Evolutionary conservation across 2,797 vertebrate genomes (phyloP).

Genomic region (Coreius guichenoti): DNA sequence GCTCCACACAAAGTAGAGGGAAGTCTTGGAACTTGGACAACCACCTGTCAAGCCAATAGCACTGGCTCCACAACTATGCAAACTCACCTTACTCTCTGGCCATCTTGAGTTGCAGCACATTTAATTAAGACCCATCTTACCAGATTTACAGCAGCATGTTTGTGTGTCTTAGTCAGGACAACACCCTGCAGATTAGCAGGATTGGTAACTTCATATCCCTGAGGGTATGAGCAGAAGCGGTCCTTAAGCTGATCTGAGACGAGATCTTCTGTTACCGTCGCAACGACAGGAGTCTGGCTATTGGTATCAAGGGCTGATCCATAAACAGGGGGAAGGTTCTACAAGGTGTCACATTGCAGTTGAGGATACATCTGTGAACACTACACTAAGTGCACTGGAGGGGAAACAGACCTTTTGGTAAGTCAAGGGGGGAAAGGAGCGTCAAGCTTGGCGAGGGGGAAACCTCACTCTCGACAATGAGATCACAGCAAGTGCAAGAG

Average conservation of each 20-base stretch:
- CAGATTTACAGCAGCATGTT: constrained; percentile 67
- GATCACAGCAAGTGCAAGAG: constrained; percentile 23
- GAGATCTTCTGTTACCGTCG: constrained; percentile 18
- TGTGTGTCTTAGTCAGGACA: constrained; percentile 64
- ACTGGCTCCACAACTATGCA: constrained; percentile 53
- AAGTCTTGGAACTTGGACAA: constrained; percentile 59
- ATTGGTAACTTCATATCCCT: constrained; percentile 61
- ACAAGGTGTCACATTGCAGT: constrained; percentile 50
- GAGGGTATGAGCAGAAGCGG: constrained; percentile 50
- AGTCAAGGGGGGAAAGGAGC: constrained; percentile 25
- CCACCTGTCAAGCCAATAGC: constrained; percentile 61
- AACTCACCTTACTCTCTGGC: constrained; percentile 60
- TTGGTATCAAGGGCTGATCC: constrained; percentile 48
- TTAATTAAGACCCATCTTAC: constrained; percentile 65
- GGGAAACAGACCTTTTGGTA: constrained; percentile 31
- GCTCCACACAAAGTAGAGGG: constrained; percentile 44
- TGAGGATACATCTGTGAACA: constrained; percentile 45
- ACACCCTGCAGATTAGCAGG: constrained; percentile 63
- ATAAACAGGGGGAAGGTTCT: constrained; percentile 35
- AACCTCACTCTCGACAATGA: constrained; percentile 30
- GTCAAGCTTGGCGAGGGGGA: constrained; percentile 30
- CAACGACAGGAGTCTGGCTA: constrained; percentile 33
- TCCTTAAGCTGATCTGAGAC: constrained; percentile 47
- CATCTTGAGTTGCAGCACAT: constrained; percentile 62
- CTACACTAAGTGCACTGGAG: constrained; percentile 40